A percentile compares a stretch with the other conserved stretches of the same genome.
Evolutionary conservation across 2,797 vertebrate genomes (phyloP).

Genomic region (Echeneis naucrates): DNA sequence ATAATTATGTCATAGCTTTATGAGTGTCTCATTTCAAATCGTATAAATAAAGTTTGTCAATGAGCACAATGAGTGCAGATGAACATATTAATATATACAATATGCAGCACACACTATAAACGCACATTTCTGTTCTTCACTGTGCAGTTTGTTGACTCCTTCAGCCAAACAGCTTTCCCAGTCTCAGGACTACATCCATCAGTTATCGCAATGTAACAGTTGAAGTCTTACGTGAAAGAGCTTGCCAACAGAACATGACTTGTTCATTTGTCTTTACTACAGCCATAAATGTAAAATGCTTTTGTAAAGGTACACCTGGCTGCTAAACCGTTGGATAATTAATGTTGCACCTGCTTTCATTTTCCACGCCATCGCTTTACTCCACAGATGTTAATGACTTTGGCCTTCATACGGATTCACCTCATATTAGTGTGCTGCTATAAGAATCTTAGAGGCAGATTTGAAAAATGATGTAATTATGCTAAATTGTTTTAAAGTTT

Average conservation of each 20-base stretch:
- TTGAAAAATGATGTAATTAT: conserved; percentile 41
- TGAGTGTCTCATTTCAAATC: conserved; percentile 17
- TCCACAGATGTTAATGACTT: conserved; percentile 62
- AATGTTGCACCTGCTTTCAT: conserved; percentile 56
- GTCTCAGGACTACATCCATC: conserved; percentile 14
- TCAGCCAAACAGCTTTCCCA: conserved; percentile 8
- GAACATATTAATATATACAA: background rate
- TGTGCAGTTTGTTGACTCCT: conserved; percentile 3
- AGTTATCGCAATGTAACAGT: conserved; percentile 22
- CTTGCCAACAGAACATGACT: conserved; percentile 34
- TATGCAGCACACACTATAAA: background rate
- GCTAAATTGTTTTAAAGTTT: conserved; percentile 4
- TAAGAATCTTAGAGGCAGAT: background rate
- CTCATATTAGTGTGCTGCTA: conserved; percentile 9
- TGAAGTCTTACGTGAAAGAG: conserved; percentile 46
- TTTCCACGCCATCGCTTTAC: conserved; percentile 57
- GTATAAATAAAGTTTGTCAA: background rate
- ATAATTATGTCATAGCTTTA: too few species aligned
- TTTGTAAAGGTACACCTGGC: conserved; percentile 66
- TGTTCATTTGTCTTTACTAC: conserved; percentile 60
- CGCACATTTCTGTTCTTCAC: background rate
- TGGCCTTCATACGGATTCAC: conserved; percentile 44
- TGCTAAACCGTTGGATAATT: conserved; percentile 58
- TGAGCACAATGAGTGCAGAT: background rate
- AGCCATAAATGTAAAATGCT: conserved; percentile 40